Percentiles rank a stretch among this genome's conserved stretches.
Conservation (phyloP, 2,888 invertebrate species). For the Lepidocyrtoides sp. region DNA sequence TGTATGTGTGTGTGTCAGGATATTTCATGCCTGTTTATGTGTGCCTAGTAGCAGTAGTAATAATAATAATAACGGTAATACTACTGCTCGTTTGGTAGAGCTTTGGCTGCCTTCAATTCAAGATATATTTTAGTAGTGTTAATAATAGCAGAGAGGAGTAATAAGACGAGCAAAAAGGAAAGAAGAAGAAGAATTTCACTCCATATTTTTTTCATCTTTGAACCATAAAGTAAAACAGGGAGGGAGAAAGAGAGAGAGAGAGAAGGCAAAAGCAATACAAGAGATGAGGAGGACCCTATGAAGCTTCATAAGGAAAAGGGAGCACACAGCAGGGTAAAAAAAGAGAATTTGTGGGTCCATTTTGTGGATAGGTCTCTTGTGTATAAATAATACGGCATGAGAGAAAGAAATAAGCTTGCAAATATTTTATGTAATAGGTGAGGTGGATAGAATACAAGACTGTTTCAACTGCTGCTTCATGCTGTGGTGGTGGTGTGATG, state of each 20-base stretch:
- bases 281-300: too few species aligned
- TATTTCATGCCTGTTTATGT: conserved; percentile 12
- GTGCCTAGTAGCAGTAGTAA: not conserved
- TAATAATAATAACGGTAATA: conserved; percentile 45
- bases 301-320: not conserved
- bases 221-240: conserved; percentile 14
- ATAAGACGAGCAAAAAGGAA: too few species aligned
- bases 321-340: conserved; percentile 40
- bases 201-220: conserved; percentile 37
- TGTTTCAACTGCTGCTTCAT: not conserved
- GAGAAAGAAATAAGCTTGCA: conserved; percentile 35
- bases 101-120: conserved; percentile 40
- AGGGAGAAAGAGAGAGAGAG: not conserved
- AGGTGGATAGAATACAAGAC: not conserved
- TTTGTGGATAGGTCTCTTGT: conserved; percentile 75
- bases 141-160: not conserved
- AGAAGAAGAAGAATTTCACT: conserved; percentile 20
- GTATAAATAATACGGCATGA: conserved; percentile 57
- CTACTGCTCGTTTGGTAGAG: not conserved
- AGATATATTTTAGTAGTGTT: conserved; percentile 45
- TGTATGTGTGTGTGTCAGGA: not conserved
- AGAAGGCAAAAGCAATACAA: not conserved
- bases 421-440: conserved; percentile 69
- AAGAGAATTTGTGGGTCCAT: conserved; percentile 69
- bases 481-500: not conserved